Percentiles rank a stretch among this genome's conserved stretches.
These are phyloP conservation scores for Drosophila sp. DNA, from an alignment of 1,140 invertebrate genomes.

Conservation along the genomic window DNA sequence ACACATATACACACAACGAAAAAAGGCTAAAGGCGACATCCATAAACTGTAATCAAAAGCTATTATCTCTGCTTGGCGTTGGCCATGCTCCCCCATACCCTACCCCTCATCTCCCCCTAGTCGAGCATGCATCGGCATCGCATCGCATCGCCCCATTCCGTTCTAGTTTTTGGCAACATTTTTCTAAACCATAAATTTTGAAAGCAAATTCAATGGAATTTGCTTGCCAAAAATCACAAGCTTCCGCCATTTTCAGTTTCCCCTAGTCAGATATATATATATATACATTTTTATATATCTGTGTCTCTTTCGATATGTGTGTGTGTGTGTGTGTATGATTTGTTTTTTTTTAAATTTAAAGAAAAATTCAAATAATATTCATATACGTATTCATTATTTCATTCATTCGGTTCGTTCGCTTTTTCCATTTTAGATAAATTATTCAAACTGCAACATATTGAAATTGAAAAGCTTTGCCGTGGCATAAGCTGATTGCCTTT, in stretches of 20 bases:
- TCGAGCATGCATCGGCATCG: not conserved
- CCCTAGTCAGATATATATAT: slow-evolving; percentile 6
- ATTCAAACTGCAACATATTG: slow-evolving; percentile 35
- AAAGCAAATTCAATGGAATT: slow-evolving; percentile 76
- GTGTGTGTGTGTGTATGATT: slow-evolving; percentile 1
- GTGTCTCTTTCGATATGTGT: not conserved
- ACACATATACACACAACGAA: not conserved
- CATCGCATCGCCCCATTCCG: slow-evolving; percentile 46
- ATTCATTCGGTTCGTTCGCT: not conserved
- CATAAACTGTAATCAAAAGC: slow-evolving; percentile 82
- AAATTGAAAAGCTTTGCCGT: slow-evolving; percentile 41
- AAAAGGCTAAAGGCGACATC: slow-evolving; percentile 75
- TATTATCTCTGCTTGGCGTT: slow-evolving; percentile 71
- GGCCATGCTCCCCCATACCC: slow-evolving; percentile 9
- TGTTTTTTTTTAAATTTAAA: slow-evolving; percentile 44
- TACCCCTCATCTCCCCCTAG: not conserved
- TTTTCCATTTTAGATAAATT: slow-evolving; percentile 33
- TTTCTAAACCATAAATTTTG: slow-evolving; percentile 73
- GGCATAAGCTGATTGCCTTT: slow-evolving; percentile 51
- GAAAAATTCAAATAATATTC: slow-evolving; percentile 39
- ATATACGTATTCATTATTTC: slow-evolving; percentile 21
- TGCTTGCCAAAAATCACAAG: slow-evolving; percentile 75
- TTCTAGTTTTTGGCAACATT: slow-evolving; percentile 77
- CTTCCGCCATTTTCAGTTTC: slow-evolving; percentile 55
- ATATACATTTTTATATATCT: not conserved